Evolutionary conservation across 2,888 invertebrate species (phyloP), one percentile per base, ranked within the genome.

Genomic region (Nephrotoma guestfalica): DNA sequence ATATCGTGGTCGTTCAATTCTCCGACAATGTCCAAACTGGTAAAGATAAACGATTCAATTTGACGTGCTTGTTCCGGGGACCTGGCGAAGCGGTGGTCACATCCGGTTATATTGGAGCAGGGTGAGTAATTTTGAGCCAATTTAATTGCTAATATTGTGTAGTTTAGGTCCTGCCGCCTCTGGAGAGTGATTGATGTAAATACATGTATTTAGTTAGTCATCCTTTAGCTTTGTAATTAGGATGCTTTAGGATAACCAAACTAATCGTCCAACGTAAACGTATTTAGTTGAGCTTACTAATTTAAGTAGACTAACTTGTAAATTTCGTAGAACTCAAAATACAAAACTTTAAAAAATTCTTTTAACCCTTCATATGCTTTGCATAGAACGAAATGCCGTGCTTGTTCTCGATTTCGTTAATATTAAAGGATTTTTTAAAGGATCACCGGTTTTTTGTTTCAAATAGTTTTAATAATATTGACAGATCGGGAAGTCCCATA

Each of bases 11-110:
- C 30, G 97, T 98, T 0, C 97, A 98, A 90, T 97, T 97, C 92
- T 97, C 97, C 88, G 97, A 98, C 91, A 96, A 96, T 89, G 97
- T 98, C 0, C 97, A 97, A 92, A 97, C 97, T 0, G 96, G 96
- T 30, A 93, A 96, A 87, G 97, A 98, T 91, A 97, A 97, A 89
- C 93, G 97, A 11, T 98, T 97, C 92, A 98, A 98, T 91, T 92
- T 98, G 88, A 98, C 97, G n/a, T 98, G 97, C 90, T 93, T 97
- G 87, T 97, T 97, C 92, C 94, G 97, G 88, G 97, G 97, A 42
- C 97, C 97, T 0, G 97, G 97, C 40, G 97, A 98, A 91, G 97
- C 97, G 11, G 96, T 98, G 3, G 97, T 98, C 87, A 97, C 97
- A 15, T 97, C 97, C 41, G 97, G 97, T 89, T 97, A 97, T 90